These are phyloP conservation scores for Nycticebus coucang DNA, from an alignment of 2,113 vertebrate genomes.

Conservation along the genomic window DNA sequence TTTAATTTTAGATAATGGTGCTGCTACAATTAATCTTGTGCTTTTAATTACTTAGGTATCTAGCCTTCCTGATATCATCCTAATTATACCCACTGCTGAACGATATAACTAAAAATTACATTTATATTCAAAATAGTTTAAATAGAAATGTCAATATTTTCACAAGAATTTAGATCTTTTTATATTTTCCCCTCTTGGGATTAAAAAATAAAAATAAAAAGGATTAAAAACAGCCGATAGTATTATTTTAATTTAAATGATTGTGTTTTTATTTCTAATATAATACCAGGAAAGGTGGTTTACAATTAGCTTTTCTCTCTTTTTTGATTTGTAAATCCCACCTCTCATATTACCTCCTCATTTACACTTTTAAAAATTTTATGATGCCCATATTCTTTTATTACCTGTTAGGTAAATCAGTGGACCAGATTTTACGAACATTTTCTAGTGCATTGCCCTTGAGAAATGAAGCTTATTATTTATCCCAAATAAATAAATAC, in stretches of 20 bases:
- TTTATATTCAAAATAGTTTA: slow-evolving; percentile 86
- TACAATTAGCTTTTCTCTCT: slow-evolving; percentile 68
- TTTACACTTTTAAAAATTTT: slow-evolving; percentile 84
- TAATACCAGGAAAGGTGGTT: slow-evolving; percentile 66
- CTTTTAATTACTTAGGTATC: slow-evolving; percentile 87
- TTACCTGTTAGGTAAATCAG: slow-evolving; percentile 83
- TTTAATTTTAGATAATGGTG: slow-evolving; percentile 87
- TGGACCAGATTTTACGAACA: slow-evolving; percentile 76
- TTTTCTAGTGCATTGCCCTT: slow-evolving; percentile 72
- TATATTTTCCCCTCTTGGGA: slow-evolving; percentile 81
- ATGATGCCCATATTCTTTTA: slow-evolving; percentile 84
- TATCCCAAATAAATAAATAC: slow-evolving; percentile 79
- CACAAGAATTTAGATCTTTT: slow-evolving; percentile 78
- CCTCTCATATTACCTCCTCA: slow-evolving; percentile 80
- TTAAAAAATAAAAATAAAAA: slow-evolving; percentile 73
- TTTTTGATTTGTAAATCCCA: slow-evolving; percentile 79
- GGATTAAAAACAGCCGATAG: slow-evolving; percentile 75
- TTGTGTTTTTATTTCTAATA: slow-evolving; percentile 76
- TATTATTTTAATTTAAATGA: slow-evolving; percentile 82
- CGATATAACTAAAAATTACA: slow-evolving; percentile 84
- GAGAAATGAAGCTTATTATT: slow-evolving; percentile 77
- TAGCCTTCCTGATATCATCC: slow-evolving; percentile 81
- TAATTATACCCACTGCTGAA: slow-evolving; percentile 86
- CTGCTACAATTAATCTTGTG: slow-evolving; percentile 84
- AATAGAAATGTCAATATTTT: slow-evolving; percentile 78